Base-by-base conservation (phyloP, 2,888 invertebrate genomes). In the Scaptomyza tumidula region DNA sequence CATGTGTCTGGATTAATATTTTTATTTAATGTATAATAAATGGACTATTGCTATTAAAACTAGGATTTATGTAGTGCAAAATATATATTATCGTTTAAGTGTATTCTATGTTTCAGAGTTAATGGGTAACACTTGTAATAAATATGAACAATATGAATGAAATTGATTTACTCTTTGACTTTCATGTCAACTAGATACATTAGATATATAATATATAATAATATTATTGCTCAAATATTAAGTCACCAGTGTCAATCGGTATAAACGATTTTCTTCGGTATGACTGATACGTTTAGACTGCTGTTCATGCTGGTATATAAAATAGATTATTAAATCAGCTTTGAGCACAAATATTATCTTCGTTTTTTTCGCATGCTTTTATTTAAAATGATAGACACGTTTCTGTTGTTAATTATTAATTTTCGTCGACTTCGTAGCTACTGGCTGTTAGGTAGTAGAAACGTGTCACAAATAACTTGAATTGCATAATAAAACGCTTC, bases 341-440 rank as follows among this genome's bases (percentile, higher is more conserved):
- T 54, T 35, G 56, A 43, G 46, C 35, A 62, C 41, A 37, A 63
- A 67, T 58, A 56, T 45, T 52, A 48, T 48, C 50, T 54, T 69
- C 62, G n/a, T 14, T 9, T 14, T 39, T 55, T 74, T 50, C 46
- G 45, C 37, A 27, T 5, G 49, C n/a, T 43, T 53, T 54, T 78
- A 77, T 84, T 86, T 76, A 68, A 75, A 78, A 89, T 88, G 79
- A 83, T 83, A 71, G 83, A 73, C 89, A 89, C 89, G 89, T 89
- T 85, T 67, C 57, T 55, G 74, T 71, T 78, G 80, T 89, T 83
- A 87, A 87, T 89, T 85, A 89, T 89, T 89, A 89, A 89, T 89
- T 87, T 88, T 72, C 74, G 61, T 62, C 53, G 77, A 72, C 45
- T 69, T 75, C 60, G 31, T 43, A 60, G 53, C 53, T 41, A 1